Percentiles rank a stretch among this genome's conserved stretches.
Conservation (phyloP, 2,113 vertebrate species). For the Mesitornis unicolor region DNA sequence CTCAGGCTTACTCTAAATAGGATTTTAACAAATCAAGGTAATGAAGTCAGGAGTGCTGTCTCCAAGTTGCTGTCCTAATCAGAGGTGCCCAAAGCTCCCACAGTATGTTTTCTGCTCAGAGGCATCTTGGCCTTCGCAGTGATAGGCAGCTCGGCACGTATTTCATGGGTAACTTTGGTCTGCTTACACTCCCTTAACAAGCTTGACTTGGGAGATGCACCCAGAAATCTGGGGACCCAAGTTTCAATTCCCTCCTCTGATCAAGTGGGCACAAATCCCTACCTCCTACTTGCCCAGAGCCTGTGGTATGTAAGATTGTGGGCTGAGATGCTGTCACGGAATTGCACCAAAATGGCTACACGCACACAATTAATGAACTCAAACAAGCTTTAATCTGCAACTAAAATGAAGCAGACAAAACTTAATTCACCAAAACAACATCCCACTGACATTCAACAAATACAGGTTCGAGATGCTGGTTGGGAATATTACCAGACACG, state of each 20-base stretch:
- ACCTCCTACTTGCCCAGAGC: not conserved
- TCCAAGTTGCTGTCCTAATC: not conserved
- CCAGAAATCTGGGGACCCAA: not conserved
- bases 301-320: not conserved
- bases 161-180: rapidly evolving
- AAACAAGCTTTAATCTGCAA: too few species aligned
- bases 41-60: not conserved
- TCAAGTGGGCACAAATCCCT: not conserved
- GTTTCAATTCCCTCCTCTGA: not conserved
- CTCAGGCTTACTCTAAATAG: not conserved
- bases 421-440: too few species aligned
- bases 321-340: not conserved
- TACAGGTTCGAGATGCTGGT: too few species aligned
- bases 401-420: too few species aligned
- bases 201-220: not conserved
- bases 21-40: not conserved
- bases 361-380: too few species aligned
- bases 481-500: too few species aligned
- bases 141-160: rapidly evolving
- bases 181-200: not conserved
- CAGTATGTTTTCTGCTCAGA: not conserved
- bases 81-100: not conserved
- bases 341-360: too few species aligned
- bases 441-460: too few species aligned
- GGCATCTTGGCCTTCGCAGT: not conserved